Percentiles rank a stretch among this genome's conserved stretches.
phyloP scores from a whole-genome alignment of 2,113 vertebrate species.

The Pygathrix nemaeus region DNA sequence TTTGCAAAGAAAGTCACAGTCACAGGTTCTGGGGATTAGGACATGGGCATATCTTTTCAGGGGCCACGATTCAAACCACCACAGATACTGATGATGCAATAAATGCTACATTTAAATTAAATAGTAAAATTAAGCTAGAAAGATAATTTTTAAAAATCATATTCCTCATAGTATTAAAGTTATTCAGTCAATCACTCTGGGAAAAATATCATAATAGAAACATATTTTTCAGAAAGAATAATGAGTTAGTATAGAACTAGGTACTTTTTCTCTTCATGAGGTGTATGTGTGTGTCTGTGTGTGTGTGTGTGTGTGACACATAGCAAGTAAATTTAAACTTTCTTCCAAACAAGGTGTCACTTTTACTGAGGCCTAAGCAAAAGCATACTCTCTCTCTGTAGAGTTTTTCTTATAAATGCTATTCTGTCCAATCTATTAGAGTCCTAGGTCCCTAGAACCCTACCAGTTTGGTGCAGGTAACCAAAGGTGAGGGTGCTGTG shows the following conservation, averaged over 20 bases:
- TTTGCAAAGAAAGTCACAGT: not conserved
- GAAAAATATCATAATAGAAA: slow-evolving; percentile 18
- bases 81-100: slow-evolving; percentile 21
- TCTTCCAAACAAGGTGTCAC: not conserved
- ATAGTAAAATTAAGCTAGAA: slow-evolving; percentile 39
- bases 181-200: not conserved
- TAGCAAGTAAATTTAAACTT: not conserved
- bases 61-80: not conserved
- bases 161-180: slow-evolving; percentile 11
- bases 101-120: slow-evolving; percentile 45
- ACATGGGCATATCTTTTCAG: not conserved
- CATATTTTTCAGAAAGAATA: not conserved
- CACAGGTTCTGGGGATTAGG: not conserved
- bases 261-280: not conserved
- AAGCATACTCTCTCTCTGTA: not conserved
- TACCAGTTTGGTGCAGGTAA: not conserved
- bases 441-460: not conserved
- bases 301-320: not conserved
- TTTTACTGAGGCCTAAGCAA: not conserved
- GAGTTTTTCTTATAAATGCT: not conserved
- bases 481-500: not conserved
- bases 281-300: not conserved
- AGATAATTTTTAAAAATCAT: slow-evolving; percentile 11
- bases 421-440: not conserved
- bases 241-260: slow-evolving; percentile 6